These are phyloP conservation scores for Drosophila fungiperda DNA, from an alignment of 2,888 invertebrate genomes.

Conservation along the genomic window DNA sequence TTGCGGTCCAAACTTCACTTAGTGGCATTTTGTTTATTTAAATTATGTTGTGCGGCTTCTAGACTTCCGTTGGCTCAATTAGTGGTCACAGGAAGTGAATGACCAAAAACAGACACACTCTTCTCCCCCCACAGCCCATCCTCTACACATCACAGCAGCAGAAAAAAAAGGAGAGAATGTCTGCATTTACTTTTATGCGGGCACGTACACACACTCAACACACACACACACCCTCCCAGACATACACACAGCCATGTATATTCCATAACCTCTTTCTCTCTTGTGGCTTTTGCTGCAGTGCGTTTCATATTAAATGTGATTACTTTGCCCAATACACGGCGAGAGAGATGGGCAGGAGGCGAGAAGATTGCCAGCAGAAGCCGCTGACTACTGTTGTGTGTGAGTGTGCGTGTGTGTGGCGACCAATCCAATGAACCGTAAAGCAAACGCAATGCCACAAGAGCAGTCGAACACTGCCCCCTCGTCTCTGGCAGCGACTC, in stretches of 20 bases:
- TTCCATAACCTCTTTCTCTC: constrained; percentile 49
- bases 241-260: constrained; percentile 27
- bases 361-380: constrained; percentile 64
- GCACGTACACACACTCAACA: constrained; percentile 44
- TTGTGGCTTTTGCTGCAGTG: constrained; percentile 74
- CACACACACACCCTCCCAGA: constrained; percentile 8
- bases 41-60: constrained; percentile 78
- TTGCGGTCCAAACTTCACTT: constrained; percentile 77
- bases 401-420: constrained; percentile 1
- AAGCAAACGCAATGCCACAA: constrained; percentile 72
- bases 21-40: constrained; percentile 80
- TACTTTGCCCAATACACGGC: constrained; percentile 73
- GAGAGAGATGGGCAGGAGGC: constrained; percentile 21
- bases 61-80: constrained; percentile 80
- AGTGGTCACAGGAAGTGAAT: constrained; percentile 71
- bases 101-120: constrained; percentile 11
- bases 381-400: constrained; percentile 7
- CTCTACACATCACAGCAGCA: not conserved
- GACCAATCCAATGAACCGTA: constrained; percentile 73
- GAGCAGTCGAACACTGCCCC: constrained; percentile 14
- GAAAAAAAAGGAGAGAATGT: constrained; percentile 34
- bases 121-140: not conserved
- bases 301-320: constrained; percentile 82
- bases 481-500: too few species aligned
- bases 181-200: constrained; percentile 61